phyloP scores from a whole-genome alignment of 2,888 invertebrate genomes.

The Lymantria dispar region DNA sequence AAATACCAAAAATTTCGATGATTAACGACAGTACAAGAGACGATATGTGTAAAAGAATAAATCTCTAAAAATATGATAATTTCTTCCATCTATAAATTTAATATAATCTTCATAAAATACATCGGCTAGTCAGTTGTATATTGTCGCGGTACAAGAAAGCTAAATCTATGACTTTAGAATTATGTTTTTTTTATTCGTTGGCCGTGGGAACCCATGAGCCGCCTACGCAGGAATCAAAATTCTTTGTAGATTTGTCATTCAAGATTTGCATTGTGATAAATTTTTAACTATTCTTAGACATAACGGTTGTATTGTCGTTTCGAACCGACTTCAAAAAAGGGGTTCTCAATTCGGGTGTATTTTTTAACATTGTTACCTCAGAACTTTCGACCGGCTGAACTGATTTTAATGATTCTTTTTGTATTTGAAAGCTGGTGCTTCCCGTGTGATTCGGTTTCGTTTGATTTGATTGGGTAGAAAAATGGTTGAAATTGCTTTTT shows the following conservation, averaged over 20 bases:
- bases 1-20: constrained; percentile 19
- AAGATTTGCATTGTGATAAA: constrained; percentile 33
- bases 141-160: constrained; percentile 30
- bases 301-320: no score
- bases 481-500: no score
- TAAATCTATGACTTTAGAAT: constrained; percentile 8
- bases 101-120: constrained; percentile 41
- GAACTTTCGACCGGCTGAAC: no score
- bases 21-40: constrained; percentile 19
- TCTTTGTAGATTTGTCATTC: constrained; percentile 48
- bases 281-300: neutral
- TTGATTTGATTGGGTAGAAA: no score
- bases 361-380: no score
- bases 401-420: no score
- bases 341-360: no score
- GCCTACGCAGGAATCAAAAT: constrained; percentile 42
- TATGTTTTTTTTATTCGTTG: constrained; percentile 31
- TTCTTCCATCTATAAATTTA: constrained; percentile 36
- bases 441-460: no score
- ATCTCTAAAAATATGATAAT: constrained; percentile 33
- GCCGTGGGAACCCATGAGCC: constrained; percentile 42
- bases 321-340: no score
- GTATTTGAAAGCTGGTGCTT: no score
- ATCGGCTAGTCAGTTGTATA: constrained; percentile 36
- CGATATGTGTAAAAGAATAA: constrained; percentile 19